Evolutionary conservation across 2,797 vertebrate genomes (phyloP).

Genomic region (Hydrocynus forskahlii): DNA sequence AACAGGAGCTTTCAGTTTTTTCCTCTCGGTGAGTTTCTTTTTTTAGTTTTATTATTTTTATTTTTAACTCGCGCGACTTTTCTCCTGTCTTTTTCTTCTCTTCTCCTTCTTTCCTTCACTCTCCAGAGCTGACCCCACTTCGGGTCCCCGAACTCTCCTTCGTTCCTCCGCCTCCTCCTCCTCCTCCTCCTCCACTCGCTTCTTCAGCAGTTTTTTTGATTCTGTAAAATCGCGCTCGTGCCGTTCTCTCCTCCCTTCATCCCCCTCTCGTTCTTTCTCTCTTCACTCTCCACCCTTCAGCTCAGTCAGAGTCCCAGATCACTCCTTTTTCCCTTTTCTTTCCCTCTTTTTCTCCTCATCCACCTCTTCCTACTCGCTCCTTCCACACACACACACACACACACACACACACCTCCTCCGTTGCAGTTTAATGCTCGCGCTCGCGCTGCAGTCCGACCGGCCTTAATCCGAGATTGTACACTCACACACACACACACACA

Average conservation of each 20-base stretch:
- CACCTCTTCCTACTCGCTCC: slow-evolving; percentile 48
- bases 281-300: neutral
- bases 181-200: neutral
- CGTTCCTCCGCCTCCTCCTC: neutral
- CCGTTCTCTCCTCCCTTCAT: slow-evolving; percentile 19
- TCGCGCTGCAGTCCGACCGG: neutral
- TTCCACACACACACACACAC: too few species aligned
- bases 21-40: neutral
- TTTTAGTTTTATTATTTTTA: too few species aligned
- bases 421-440: slow-evolving; percentile 63
- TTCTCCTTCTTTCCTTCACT: neutral
- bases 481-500: neutral
- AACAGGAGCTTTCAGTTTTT: neutral
- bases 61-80: neutral
- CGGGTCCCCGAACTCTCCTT: neutral
- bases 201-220: neutral
- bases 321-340: neutral
- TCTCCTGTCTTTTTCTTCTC: neutral
- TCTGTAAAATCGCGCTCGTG: neutral
- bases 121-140: neutral
- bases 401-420: slow-evolving; percentile 69
- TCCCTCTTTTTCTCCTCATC: slow-evolving; percentile 61
- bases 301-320: neutral
- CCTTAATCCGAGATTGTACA: neutral
- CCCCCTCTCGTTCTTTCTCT: neutral